Evolutionary conservation across 2,113 vertebrate species (phyloP).

Genomic region (Diadophis punctatus): DNA sequence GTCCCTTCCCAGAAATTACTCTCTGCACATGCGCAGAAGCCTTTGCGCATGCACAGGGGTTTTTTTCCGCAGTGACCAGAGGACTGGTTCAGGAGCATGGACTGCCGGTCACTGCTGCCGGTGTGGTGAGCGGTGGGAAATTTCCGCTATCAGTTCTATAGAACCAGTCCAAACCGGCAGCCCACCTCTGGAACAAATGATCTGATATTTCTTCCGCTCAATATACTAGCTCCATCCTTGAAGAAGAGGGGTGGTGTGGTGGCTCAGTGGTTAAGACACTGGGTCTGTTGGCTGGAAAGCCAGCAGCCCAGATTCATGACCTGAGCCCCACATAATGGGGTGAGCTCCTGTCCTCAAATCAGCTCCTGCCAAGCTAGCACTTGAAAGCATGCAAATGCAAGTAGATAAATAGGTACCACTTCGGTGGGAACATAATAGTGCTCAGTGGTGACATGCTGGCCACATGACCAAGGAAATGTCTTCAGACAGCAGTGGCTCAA

Average conservation of each 20-base stretch:
- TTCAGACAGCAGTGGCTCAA: background rate
- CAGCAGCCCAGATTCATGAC: background rate
- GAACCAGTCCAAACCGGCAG: too few relatives aligned
- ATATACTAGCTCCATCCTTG: background rate
- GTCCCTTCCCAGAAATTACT: too few relatives aligned
- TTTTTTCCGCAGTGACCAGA: too few relatives aligned
- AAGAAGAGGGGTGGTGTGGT: background rate
- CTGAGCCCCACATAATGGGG: background rate
- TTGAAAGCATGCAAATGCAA: background rate
- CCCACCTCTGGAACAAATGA: background rate
- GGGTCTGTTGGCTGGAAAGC: background rate
- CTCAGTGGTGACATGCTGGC: background rate
- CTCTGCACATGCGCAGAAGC: too few relatives aligned
- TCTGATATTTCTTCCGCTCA: background rate
- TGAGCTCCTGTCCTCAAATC: background rate
- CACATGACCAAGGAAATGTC: background rate
- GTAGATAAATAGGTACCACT: background rate
- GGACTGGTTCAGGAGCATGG: too few relatives aligned
- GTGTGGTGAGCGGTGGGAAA: too few relatives aligned
- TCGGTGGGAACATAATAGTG: background rate
- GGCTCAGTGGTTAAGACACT: background rate
- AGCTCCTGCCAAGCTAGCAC: background rate
- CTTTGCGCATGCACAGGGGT: too few relatives aligned
- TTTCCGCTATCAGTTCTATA: too few relatives aligned
- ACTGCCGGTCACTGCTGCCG: too few relatives aligned